phyloP scores from a whole-genome alignment of 2,113 vertebrate species.

The Platycercus adscitus region DNA sequence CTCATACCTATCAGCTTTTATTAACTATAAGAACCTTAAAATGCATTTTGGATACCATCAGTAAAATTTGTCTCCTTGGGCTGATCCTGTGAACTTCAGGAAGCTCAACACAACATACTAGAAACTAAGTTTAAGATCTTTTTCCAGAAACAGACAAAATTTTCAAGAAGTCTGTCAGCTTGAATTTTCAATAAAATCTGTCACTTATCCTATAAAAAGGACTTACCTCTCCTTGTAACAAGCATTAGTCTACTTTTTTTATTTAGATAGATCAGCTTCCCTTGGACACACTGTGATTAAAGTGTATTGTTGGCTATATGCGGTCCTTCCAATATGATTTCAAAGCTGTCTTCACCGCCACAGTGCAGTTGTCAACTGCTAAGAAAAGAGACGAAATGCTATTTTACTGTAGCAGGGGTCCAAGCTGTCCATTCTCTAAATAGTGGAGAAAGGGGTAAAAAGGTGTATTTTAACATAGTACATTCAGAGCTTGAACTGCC shows the following conservation, averaged over 20 bases:
- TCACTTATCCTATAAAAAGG: background rate
- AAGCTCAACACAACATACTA: background rate
- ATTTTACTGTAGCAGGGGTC: background rate
- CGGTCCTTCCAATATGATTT: background rate
- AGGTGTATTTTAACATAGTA: background rate
- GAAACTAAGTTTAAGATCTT: background rate
- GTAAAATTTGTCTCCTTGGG: background rate
- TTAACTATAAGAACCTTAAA: background rate
- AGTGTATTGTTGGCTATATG: background rate
- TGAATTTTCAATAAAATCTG: background rate
- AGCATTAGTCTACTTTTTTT: background rate
- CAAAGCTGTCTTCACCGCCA: background rate
- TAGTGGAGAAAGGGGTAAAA: background rate
- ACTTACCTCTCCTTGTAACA: background rate
- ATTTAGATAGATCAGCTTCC: background rate
- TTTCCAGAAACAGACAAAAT: background rate
- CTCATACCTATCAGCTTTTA: background rate
- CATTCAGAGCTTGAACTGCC: background rate
- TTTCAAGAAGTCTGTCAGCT: background rate
- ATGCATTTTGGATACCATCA: background rate
- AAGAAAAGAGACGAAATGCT: background rate
- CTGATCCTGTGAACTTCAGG: background rate
- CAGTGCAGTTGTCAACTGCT: background rate
- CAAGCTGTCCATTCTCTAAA: background rate
- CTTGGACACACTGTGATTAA: background rate